Conservation (phyloP, 2,888 invertebrate genomes). For the Chaetoderma sp. region DNA sequence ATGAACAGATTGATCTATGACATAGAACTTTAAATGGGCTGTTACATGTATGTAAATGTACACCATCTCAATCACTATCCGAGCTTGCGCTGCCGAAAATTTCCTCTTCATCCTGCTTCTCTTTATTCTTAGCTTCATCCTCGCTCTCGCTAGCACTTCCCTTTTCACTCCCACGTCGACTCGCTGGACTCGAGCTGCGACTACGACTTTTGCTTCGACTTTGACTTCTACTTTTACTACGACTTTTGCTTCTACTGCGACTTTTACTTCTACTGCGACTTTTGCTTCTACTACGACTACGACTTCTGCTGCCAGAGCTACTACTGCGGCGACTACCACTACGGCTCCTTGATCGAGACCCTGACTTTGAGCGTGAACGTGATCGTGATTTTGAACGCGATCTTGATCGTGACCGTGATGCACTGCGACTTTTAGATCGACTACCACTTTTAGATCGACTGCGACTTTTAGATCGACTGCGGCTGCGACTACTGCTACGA, state of each 20-base stretch:
- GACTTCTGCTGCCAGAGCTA: conserved; percentile 38
- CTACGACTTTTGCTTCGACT: conserved; percentile 40
- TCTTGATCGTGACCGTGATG: too few species aligned
- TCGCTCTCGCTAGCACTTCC: conserved; percentile 55
- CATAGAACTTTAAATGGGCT: too few species aligned
- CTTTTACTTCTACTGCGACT: conserved; percentile 40
- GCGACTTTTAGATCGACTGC: conserved; percentile 37
- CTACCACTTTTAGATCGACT: conserved; percentile 43
- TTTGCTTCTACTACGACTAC: conserved; percentile 34
- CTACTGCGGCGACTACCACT: conserved; percentile 42
- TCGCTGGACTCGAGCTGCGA: conserved; percentile 35
- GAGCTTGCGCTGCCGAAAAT: conserved; percentile 59
- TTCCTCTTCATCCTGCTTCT: conserved; percentile 62
- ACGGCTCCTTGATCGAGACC: conserved; percentile 25
- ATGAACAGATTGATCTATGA: too few species aligned
- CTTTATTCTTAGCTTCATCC: conserved; percentile 45
- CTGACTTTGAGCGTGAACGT: conserved; percentile 22
- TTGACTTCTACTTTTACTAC: conserved; percentile 40
- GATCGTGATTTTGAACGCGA: conserved; percentile 19
- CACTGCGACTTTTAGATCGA: conserved; percentile 37
- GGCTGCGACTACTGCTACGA: conserved; percentile 27
- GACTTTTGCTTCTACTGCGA: conserved; percentile 38
- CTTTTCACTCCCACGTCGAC: conserved; percentile 36
- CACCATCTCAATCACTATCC: conserved; percentile 43
- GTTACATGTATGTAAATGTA: too few species aligned